phyloP scores from a whole-genome alignment of 2,113 vertebrate species.

The Peromyscus polionotus region DNA sequence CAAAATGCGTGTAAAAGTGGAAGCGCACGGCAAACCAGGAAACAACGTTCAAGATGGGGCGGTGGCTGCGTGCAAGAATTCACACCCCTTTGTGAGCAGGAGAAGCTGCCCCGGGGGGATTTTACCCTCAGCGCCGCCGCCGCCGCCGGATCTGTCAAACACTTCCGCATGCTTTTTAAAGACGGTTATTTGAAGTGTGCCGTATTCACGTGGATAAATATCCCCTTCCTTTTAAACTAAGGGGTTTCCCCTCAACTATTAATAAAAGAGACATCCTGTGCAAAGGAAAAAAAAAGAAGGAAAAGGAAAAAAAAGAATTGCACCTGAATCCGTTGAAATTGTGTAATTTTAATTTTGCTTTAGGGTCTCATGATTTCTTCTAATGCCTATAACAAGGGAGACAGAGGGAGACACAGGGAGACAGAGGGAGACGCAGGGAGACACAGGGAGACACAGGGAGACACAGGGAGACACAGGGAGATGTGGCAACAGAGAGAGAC shows the following conservation, averaged over 20 bases:
- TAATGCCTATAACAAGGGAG: not conserved
- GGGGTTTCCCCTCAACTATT: slow-evolving; percentile 44
- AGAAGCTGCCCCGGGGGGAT: slow-evolving; percentile 40
- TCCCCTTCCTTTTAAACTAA: slow-evolving; percentile 65
- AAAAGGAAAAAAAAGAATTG: not conserved
- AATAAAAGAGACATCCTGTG: slow-evolving; percentile 43
- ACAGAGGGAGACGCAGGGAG: not conserved
- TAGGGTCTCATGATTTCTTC: slow-evolving; percentile 20
- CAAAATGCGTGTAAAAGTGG: slow-evolving; percentile 70
- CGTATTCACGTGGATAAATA: slow-evolving; percentile 61
- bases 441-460: not conserved
- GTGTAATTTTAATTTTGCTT: slow-evolving; percentile 65
- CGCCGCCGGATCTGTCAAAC: slow-evolving; percentile 56
- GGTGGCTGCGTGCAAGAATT: not conserved
- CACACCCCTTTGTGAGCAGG: slow-evolving; percentile 17
- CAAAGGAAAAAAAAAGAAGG: not conserved
- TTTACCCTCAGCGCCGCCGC: slow-evolving; percentile 12
- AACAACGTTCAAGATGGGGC: not conserved
- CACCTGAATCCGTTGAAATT: slow-evolving; percentile 50
- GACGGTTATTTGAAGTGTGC: slow-evolving; percentile 48
- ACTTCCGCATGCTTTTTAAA: slow-evolving; percentile 56
- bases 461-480: not conserved
- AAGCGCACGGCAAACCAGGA: slow-evolving; percentile 28
- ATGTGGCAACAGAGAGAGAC: not conserved
- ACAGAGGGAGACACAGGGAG: not conserved